Base-by-base conservation (phyloP, 2,888 invertebrate species). In the Cephalotes varians region DNA sequence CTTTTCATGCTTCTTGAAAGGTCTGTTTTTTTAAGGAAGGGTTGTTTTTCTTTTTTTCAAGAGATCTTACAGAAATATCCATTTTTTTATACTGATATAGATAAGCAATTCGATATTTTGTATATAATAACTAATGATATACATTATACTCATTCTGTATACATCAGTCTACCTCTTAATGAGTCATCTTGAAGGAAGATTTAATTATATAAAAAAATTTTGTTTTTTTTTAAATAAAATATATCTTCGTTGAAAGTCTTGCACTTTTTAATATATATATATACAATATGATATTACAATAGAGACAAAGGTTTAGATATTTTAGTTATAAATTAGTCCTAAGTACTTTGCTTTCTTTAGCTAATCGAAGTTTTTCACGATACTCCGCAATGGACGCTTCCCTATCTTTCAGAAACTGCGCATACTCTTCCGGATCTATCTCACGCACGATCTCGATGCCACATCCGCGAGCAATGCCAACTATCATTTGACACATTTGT, bases 331-430 rank as follows among this genome's bases (percentile, higher is more conserved):
- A 49, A 88, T 93, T 95, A 96, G 85, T 95, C 95, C 99, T 96
- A 91, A 99, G 96, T 97, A 99, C 96, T 95, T 98, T 99, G 0
- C 98, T 97, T 95, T 98, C 98, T 93, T 97, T 97, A 93, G 97
- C 96, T 93, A 98, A 98, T 95, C 97, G 97, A 76, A 99, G 94
- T 90, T 96, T 96, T 91, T 96, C 96, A 92, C 97, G 96, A 93
- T 98, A 98, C 90, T 97, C 95, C 91, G 96, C 97, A 1, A 98
- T 95, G 87, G 96, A 94, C 49, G 93, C 87, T 92, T 96, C 96
- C 81, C 99, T 96, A 91, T 98, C 97, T 90, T 97, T 96, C 62
- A 99, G 95, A 94, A 99, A 99, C 91, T 96, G 94, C 0, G 95
- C 96, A 95, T 99, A 98, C 93, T 98, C 98, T 92, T 96, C 96